A percentile compares a stretch with the other conserved stretches of the same genome.
Conservation (phyloP, 2,888 invertebrate species). For the Ramazzottius varieornatus region DNA sequence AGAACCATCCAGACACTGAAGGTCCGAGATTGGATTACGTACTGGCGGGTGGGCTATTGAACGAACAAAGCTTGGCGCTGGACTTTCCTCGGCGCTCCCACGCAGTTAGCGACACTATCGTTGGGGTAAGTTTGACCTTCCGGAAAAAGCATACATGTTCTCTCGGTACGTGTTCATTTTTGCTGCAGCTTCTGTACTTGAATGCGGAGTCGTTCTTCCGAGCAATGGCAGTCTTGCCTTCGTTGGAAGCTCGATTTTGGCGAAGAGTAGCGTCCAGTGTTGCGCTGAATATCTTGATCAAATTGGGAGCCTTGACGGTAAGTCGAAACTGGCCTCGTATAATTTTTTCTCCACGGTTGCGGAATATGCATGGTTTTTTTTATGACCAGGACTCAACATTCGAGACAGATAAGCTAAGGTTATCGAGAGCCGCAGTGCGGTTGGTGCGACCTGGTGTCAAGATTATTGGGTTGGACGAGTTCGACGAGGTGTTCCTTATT, state of each 20-base stretch:
- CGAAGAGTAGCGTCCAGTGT: neutral
- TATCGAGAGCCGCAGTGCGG: neutral
- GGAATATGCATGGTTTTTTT: neutral
- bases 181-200: neutral
- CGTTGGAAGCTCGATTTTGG: neutral
- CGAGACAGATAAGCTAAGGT: neutral
- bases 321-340: no score
- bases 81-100: neutral
- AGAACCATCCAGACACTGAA: no score
- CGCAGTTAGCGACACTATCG: neutral
- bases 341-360: neutral
- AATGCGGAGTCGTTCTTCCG: neutral
- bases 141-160: no score
- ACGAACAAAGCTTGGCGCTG: slow-evolving; percentile 1
- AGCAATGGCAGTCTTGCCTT: neutral
- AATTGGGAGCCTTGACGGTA: neutral
- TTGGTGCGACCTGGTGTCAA: neutral
- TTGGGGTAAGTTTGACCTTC: neutral
- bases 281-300: neutral
- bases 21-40: neutral
- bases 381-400: neutral
- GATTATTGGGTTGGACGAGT: neutral
- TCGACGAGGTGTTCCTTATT: neutral
- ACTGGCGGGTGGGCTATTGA: neutral
- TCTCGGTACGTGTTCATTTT: no score